These are phyloP conservation scores for Cyclura pinguis DNA, from an alignment of 2,797 vertebrate species.

Conservation along the genomic window DNA sequence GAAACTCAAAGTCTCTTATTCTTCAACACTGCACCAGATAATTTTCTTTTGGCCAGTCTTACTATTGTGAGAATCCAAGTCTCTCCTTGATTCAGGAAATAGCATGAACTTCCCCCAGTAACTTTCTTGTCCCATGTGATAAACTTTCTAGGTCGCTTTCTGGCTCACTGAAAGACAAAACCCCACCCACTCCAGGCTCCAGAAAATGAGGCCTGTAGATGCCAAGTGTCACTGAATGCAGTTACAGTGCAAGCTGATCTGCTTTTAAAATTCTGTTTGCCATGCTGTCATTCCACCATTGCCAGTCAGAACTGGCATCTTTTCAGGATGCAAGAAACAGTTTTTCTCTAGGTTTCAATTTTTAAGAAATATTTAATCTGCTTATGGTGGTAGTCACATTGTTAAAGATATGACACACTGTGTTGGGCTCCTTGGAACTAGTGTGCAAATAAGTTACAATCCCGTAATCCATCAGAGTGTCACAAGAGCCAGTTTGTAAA, in stretches of 20 bases:
- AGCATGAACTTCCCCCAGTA: not conserved
- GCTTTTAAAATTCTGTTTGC: not conserved
- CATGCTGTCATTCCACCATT: not conserved
- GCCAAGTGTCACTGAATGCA: not conserved
- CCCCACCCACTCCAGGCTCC: not conserved
- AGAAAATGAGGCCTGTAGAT: not conserved
- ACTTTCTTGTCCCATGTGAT: not conserved
- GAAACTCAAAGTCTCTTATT: not conserved
- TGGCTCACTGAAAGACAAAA: conserved; percentile 29
- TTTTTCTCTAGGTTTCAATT: not conserved
- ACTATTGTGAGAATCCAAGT: not conserved
- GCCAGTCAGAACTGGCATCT: not conserved
- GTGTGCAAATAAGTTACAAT: not conserved
- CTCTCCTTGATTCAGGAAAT: conserved; percentile 13
- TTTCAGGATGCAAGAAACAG: not conserved
- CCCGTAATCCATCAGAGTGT: not conserved
- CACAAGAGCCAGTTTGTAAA: not conserved
- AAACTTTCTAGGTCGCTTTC: conserved; percentile 10
- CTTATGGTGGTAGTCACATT: not conserved
- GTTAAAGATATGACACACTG: not conserved
- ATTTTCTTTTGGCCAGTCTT: not conserved
- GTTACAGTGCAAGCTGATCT: conserved; percentile 11
- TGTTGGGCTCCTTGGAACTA: not conserved
- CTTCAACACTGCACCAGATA: not conserved
- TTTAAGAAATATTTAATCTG: not conserved